Conservation (phyloP, 2,113 vertebrate species). For the Scolopax mira region DNA sequence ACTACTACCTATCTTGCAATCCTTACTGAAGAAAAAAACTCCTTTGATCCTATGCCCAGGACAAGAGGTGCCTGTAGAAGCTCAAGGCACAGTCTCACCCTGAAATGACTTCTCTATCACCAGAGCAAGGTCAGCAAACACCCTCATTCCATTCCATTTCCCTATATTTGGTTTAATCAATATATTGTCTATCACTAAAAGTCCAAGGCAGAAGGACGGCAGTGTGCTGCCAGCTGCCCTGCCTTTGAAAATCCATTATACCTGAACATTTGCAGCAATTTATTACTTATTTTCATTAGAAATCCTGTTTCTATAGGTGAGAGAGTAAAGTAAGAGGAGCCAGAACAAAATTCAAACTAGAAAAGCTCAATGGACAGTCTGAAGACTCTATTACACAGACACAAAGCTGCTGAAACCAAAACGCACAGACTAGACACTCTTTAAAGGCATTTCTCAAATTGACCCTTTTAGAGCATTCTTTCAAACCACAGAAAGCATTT, state of each 20-base stretch:
- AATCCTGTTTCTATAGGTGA: not conserved
- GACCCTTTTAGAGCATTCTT: not conserved
- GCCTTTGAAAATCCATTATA: not conserved
- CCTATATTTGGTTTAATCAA: not conserved
- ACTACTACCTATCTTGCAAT: not conserved
- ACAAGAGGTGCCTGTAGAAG: not conserved
- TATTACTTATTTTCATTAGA: not conserved
- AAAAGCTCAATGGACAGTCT: not conserved
- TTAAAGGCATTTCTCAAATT: not conserved
- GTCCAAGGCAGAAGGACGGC: not conserved
- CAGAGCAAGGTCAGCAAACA: slow-evolving; percentile 8
- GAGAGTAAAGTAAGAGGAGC: not conserved
- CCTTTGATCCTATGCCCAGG: not conserved
- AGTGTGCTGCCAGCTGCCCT: not conserved
- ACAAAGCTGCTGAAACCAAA: not conserved
- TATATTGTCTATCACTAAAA: not conserved
- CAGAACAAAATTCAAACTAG: not conserved
- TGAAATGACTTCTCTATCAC: not conserved
- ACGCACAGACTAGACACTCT: not conserved
- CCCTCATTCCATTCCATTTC: not conserved
- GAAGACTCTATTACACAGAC: not conserved
- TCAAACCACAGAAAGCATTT: not conserved
- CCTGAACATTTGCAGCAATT: not conserved
- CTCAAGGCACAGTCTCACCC: slow-evolving; percentile 3
- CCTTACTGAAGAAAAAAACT: not conserved